phyloP scores from a whole-genome alignment of 1,140 invertebrate genomes.

The Lanistes nyassanus region DNA sequence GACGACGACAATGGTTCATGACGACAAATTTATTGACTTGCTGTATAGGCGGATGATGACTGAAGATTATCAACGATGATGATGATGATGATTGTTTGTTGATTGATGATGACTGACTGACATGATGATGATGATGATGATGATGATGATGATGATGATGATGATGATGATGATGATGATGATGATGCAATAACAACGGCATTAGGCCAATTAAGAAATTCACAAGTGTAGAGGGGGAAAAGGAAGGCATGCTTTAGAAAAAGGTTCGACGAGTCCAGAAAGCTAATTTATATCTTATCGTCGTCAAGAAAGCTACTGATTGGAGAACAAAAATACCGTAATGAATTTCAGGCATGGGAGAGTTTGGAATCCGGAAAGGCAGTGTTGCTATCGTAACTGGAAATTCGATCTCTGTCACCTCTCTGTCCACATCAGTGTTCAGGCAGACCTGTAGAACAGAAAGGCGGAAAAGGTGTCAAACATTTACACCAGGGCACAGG shows the following conservation, averaged over 20 bases:
- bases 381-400: constrained; percentile 85
- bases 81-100: background rate
- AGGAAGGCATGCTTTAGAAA: background rate
- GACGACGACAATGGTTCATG: too few relatives aligned
- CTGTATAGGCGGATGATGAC: too few relatives aligned
- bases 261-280: background rate
- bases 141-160: constrained; percentile 24
- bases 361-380: constrained; percentile 79
- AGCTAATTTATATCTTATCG: too few relatives aligned
- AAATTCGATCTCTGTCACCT: constrained; percentile 81
- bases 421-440: constrained; percentile 78
- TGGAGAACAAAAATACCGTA: constrained; percentile 73
- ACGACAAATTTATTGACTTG: too few relatives aligned
- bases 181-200: background rate
- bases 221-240: background rate
- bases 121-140: constrained; percentile 4
- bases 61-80: background rate
- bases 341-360: constrained; percentile 73
- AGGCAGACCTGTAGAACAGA: constrained; percentile 73
- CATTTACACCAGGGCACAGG: too few relatives aligned
- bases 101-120: background rate
- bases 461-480: too few relatives aligned
- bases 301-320: background rate
- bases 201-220: background rate
- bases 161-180: constrained; percentile 16